Base-by-base conservation (phyloP, 2,113 vertebrate genomes). In the Panthera leo region DNA sequence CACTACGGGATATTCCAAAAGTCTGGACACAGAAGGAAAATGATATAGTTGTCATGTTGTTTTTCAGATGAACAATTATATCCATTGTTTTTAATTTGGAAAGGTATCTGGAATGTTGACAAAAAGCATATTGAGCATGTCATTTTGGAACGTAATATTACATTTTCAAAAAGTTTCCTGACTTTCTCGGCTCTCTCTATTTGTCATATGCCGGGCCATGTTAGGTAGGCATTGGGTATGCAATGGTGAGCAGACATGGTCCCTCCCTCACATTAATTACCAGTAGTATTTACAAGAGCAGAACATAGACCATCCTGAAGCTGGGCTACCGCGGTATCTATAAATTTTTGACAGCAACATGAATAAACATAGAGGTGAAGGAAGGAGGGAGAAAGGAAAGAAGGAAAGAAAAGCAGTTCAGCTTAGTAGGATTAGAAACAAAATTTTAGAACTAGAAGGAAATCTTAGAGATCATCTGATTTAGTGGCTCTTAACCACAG, bases 31-130 rank as follows among this genome's bases (percentile, higher is more conserved):
- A 42, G 61, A 87, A 95, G 82, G 21, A 63, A 90, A 70, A 63
- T 36, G 87, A 88, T 89, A 13, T 70, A 48, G 42, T 53, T 70
- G 92, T 87, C n/a, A 76, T 55, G 27, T 45, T 67, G 6, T 63
- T 91, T 87, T 96, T 89, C 95, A 94, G 45, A 53, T 58, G 5
- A 95, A 89, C 14, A 58, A n/a, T 85, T 67, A 48, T 53, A 45
- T 8, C 51, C 42, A 73, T n/a, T 84, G 45, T 80, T 86, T 88
- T 75, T 29, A 84, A 79, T 67, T 45, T 85, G 65, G 65, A 95
- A 82, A 91, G 61, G 14, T 90, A 6, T 55, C 25, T 82, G 55
- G 16, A 96, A 19, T 27, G 13, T 3, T 78, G 91, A 75, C 18
- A 27, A 92, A 87, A 84, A 85, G 45, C 21, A 25, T 12, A 94